Base-by-base conservation (phyloP, 2,113 vertebrate species). In the Cochlearius cochlearius region DNA sequence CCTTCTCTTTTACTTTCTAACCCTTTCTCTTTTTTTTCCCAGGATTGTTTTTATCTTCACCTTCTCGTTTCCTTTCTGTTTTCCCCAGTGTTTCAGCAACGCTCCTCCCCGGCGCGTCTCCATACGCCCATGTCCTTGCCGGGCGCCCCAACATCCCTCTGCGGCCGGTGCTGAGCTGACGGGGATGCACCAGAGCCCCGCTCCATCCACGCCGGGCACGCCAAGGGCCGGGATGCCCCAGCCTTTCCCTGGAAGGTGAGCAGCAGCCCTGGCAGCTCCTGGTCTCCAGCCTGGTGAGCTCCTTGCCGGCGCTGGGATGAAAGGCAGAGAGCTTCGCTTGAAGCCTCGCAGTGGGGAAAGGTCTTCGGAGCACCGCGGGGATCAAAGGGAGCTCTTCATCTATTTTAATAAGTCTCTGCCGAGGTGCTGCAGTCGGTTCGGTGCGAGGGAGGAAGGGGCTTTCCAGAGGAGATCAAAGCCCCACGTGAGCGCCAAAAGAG, bases 321-420 rank as follows among this genome's bases (percentile, higher is more conserved):
- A 92, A 95, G 66, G 68, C 34, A 22, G 64, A 5, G 2, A 8
- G 69, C 81, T 58, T 34, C 4, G 43, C 90, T 71, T 39, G 88
- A 67, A 95, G 89, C 76, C 55, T 34, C 15, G 53, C 36, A 2
- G 73, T 3, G 47, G 84, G 53, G 80, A 36, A 62, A 82, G 87
- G 95, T 69, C 82, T 62, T 22, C 3, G 32, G 62, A 95, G 93
- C 91, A 8, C 18, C 2, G 7, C 7, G 5, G 71, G 14, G 94
- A 96, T 97, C 96, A 96, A 97, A 97, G 74, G 74, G 3, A 71
- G 91, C 62, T 56, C 84, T 52, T 96, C 90, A 84, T 80, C 88
- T n/a, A 4, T 85, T 91, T 92, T 93, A 81, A 96, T 75, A 66
- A 92, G 86, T 7, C 77, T 41, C 36, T 3, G 8, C 26, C 26